Conservation (phyloP, 1,140 invertebrate species). For the Cryptotermes secundus region DNA sequence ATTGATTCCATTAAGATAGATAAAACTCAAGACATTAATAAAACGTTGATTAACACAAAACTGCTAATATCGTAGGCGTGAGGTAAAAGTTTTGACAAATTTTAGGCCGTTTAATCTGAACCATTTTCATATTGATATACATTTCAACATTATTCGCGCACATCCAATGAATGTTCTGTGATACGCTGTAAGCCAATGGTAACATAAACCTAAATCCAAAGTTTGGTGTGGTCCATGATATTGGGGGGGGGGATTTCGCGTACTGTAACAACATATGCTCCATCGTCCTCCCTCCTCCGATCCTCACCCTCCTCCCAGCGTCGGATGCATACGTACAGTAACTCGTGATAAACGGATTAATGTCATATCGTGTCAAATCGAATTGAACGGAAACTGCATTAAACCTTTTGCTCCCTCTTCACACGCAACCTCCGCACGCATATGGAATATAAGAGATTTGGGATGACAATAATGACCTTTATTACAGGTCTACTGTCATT, state of each 20-base stretch:
- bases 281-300: neutral
- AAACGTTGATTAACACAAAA: too few species aligned
- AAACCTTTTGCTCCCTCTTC: neutral
- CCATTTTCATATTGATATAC: too few species aligned
- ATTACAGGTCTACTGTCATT: conserved; percentile 15
- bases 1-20: too few species aligned
- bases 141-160: too few species aligned
- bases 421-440: conserved; percentile 9
- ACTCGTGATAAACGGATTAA: conserved; percentile 20
- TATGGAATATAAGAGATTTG: conserved; percentile 3
- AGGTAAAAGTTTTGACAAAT: too few species aligned
- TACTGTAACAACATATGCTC: conserved; percentile 7
- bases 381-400: conserved; percentile 17
- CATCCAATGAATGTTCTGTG: too few species aligned
- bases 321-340: conserved; percentile 5
- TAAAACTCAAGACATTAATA: too few species aligned
- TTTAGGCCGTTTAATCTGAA: too few species aligned
- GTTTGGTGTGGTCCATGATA: too few species aligned
- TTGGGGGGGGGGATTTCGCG: neutral
- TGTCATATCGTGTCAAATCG: conserved; percentile 12
- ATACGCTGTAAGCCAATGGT: too few species aligned
- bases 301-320: neutral
- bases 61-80: too few species aligned
- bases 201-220: too few species aligned
- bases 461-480: conserved; percentile 19